Evolutionary conservation across 1,140 invertebrate genomes (phyloP), one percentile per base, ranked within the genome.

Genomic region (Micrasema longulum): DNA sequence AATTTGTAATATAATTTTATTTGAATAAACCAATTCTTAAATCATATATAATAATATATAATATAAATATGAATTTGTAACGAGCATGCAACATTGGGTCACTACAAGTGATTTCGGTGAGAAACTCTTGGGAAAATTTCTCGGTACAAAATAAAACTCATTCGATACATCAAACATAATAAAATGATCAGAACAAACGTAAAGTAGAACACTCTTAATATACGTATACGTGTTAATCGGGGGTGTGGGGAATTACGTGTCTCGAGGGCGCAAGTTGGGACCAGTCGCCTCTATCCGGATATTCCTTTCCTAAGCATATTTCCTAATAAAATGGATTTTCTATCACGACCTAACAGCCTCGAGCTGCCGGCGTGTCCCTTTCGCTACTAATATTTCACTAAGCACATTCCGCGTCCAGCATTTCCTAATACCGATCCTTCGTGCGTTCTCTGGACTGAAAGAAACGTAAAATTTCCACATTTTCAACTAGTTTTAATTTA

Each of bases 1-100:
- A 62, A 62, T 62, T 62, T 62, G 16, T 62, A 43, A 62, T 62
- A 62, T 62, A 62, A 62, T 62, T 62, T 62, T 62, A 62, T 62
- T 62, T 62, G 9, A 41, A 62, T 41, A 62, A 62, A 62, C 57
- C 57, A 62, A 62, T 62, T 62, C 57, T 62, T 62, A 62, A 62
- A 62, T 62, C 57, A 62, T 41, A 62, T 62, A 62, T 43, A 62
- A 62, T 62, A n/a, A n/a, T n/a, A n/a, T n/a, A n/a, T n/a, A n/a
- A 62, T 62, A 62, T 62, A 62, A 62, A 62, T 62, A 62, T 38
- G 20, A 38, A 62, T 62, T 62, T 62, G 16, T 43, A 62, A 62
- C 57, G 57, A 43, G 20, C 36, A 62, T 62, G 36, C 57, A 62
- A 62, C 35, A 62, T 20, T n/a, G 36, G 57, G 57, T 62, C 57